Evolutionary conservation across 2,797 vertebrate species (phyloP).

Genomic region (Gallinago solitaria): DNA sequence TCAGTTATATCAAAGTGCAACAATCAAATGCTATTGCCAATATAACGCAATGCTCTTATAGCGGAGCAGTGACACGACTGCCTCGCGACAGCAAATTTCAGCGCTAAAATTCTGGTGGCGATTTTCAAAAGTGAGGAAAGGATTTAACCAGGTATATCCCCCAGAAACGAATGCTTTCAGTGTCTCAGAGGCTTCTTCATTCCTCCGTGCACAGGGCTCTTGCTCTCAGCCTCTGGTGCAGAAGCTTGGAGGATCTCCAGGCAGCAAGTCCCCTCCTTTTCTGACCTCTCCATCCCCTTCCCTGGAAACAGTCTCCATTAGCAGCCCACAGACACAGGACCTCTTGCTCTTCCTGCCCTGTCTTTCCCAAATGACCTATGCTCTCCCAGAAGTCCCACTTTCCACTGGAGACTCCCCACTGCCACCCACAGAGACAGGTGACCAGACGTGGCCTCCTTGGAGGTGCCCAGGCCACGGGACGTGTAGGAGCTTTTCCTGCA

Average conservation of each 20-base stretch:
- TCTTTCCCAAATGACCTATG: background rate
- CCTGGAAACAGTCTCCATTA: background rate
- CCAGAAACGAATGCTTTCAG: background rate
- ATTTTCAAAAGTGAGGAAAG: background rate
- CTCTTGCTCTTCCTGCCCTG: background rate
- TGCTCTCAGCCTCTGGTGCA: background rate
- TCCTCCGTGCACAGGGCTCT: background rate
- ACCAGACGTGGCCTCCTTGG: background rate
- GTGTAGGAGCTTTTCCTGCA: background rate
- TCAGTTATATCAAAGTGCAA: constrained; percentile 66
- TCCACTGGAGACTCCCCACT: background rate
- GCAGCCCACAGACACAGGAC: background rate
- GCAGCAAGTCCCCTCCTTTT: background rate
- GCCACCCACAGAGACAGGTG: background rate
- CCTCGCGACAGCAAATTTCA: background rate
- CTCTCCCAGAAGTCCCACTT: background rate
- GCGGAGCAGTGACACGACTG: background rate
- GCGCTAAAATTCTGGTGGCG: background rate
- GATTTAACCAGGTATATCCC: background rate
- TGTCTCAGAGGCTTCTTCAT: background rate
- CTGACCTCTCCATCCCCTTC: background rate
- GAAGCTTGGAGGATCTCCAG: background rate
- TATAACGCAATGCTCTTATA: background rate
- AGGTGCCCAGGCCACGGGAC: background rate
- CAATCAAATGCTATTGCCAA: constrained; percentile 45